Percentiles rank a stretch among this genome's conserved stretches.
Evolutionary conservation across 1,140 invertebrate genomes (phyloP).

Genomic region (Pentalonia nigronervosa): DNA sequence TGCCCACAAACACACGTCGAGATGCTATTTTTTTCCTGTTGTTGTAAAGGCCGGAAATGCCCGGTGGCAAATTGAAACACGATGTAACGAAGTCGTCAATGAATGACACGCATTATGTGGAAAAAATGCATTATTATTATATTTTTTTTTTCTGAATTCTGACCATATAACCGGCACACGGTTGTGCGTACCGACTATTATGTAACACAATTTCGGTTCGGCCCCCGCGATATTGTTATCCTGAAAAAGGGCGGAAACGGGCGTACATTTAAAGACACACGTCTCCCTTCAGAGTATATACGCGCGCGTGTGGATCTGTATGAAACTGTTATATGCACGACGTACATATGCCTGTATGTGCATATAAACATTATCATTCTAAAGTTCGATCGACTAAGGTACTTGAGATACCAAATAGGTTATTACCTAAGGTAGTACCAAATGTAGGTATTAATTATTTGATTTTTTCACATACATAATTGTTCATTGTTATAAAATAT

Average conservation of each 20-base stretch:
- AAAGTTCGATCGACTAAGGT: background rate
- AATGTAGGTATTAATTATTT: background rate
- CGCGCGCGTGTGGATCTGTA: background rate
- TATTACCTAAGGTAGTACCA: too few relatives aligned
- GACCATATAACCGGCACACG: conserved; percentile 42
- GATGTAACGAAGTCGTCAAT: conserved; percentile 48
- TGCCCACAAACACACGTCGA: conserved; percentile 53
- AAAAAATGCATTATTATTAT: conserved; percentile 35
- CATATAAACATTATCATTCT: too few relatives aligned
- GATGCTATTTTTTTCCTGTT: conserved; percentile 4
- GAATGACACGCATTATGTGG: conserved; percentile 38
- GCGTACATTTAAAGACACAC: conserved; percentile 48
- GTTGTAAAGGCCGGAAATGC: conserved; percentile 57
- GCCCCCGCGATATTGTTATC: conserved; percentile 56
- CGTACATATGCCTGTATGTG: background rate
- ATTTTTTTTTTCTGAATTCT: conserved; percentile 13
- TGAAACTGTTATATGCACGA: background rate
- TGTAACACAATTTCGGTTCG: conserved; percentile 56
- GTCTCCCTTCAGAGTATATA: conserved; percentile 27
- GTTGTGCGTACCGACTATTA: conserved; percentile 40
- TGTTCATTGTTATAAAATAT: background rate
- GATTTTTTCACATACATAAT: background rate
- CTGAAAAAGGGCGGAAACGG: conserved; percentile 56
- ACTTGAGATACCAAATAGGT: too few relatives aligned
- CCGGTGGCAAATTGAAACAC: conserved; percentile 57